These are phyloP conservation scores for Drosophila tripunctata DNA, from an alignment of 2,888 invertebrate species.

Conservation along the genomic window DNA sequence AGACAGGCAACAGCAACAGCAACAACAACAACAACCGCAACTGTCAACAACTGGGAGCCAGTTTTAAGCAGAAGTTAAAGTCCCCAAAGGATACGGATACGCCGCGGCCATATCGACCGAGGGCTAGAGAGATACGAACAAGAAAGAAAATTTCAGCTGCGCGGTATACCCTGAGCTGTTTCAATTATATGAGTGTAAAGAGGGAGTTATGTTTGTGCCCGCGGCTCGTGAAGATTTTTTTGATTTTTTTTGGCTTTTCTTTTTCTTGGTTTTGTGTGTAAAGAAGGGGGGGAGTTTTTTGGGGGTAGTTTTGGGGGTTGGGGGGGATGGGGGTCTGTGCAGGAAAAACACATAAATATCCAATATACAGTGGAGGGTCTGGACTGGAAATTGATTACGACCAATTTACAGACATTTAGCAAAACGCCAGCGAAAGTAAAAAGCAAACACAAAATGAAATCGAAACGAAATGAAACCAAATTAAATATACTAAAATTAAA, in stretches of 20 bases:
- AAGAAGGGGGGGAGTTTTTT: no score
- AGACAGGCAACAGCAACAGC: conserved; percentile 28
- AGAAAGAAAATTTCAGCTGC: no score
- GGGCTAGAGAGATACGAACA: conserved; percentile 23
- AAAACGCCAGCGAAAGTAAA: conserved; percentile 63
- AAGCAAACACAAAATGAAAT: background rate
- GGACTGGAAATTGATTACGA: conserved; percentile 32
- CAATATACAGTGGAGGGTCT: background rate
- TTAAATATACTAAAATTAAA: conserved; percentile 21
- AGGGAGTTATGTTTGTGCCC: no score
- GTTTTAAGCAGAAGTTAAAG: conserved; percentile 18
- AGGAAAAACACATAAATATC: background rate
- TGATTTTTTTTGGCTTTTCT: no score
- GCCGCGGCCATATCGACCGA: conserved; percentile 24
- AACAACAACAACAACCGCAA: conserved; percentile 15
- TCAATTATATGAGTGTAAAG: no score
- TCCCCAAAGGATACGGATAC: conserved; percentile 35
- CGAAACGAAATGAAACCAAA: conserved; percentile 24
- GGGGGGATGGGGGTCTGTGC: no score
- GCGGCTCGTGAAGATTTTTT: no score
- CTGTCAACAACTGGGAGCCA: conserved; percentile 36
- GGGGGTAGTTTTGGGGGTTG: no score
- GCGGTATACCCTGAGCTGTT: no score
- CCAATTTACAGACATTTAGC: conserved; percentile 57
- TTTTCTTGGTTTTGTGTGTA: no score